Evolutionary conservation across 2,888 invertebrate genomes (phyloP).

Genomic region (Aspidiotus destructor): DNA sequence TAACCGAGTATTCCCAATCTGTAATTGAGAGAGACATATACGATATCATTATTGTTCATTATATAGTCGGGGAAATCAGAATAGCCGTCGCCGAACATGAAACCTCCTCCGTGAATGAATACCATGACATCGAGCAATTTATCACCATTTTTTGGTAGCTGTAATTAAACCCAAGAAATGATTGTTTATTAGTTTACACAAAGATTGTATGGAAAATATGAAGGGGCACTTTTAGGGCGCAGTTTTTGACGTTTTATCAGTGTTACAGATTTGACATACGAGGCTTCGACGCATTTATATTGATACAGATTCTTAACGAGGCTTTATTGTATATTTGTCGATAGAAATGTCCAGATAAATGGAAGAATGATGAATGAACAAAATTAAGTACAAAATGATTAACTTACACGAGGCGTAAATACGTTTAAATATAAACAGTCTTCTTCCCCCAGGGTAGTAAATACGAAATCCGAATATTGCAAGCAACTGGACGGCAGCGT

Average conservation of each 20-base stretch:
- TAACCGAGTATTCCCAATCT: conserved; percentile 39
- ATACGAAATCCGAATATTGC: conserved; percentile 50
- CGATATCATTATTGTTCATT: conserved; percentile 38
- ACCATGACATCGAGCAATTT: conserved; percentile 41
- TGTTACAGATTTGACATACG: too few relatives aligned
- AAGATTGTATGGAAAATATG: not conserved
- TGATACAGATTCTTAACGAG: too few relatives aligned
- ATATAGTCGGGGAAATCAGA: conserved; percentile 38
- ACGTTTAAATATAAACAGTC: conserved; percentile 45
- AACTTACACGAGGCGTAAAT: conserved; percentile 48
- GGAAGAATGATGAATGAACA: too few relatives aligned
- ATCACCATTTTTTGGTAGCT: conserved; percentile 33
- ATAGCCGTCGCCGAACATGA: conserved; percentile 37
- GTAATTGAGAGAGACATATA: conserved; percentile 39
- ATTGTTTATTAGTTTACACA: not conserved
- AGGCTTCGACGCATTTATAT: too few relatives aligned
- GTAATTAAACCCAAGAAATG: not conserved
- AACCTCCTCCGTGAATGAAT: conserved; percentile 40
- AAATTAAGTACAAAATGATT: conserved; percentile 38
- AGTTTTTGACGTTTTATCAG: too few relatives aligned
- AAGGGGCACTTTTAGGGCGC: too few relatives aligned
- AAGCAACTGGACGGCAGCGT: conserved; percentile 51
- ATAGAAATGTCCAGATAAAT: too few relatives aligned
- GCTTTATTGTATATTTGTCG: too few relatives aligned
- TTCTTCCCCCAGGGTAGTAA: conserved; percentile 49